Evolutionary conservation across 2,113 vertebrate genomes (phyloP).

Genomic region (Caretta caretta): DNA sequence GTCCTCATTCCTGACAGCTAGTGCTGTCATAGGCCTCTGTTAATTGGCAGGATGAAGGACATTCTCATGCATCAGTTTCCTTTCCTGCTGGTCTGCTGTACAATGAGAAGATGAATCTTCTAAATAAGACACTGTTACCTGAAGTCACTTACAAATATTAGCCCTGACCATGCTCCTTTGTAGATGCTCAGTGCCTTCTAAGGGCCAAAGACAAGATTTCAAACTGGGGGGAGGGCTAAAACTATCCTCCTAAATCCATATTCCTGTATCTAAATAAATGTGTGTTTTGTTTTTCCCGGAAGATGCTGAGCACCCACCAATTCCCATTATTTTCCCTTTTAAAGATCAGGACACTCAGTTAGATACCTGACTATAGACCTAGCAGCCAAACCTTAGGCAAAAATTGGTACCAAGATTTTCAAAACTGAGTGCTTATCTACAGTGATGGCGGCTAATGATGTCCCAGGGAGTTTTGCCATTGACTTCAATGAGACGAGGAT

Average conservation of each 20-base stretch:
- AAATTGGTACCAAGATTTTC: neutral
- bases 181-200: neutral
- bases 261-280: neutral
- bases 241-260: neutral
- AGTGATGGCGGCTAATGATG: accelerated
- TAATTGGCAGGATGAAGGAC: conserved; percentile 62
- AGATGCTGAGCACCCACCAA: neutral
- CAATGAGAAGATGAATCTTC: conserved; percentile 46
- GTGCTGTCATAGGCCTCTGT: conserved; percentile 3
- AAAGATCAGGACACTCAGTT: neutral
- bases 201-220: neutral
- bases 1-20: neutral
- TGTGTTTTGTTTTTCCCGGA: neutral
- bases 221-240: neutral
- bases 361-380: neutral
- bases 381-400: neutral
- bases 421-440: neutral
- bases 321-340: neutral
- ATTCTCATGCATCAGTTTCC: neutral
- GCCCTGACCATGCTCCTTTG: neutral
- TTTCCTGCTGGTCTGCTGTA: conserved; percentile 30
- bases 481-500: neutral
- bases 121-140: conserved; percentile 54
- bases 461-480: neutral
- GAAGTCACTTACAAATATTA: neutral